Percentiles rank a stretch among this genome's conserved stretches.
Conservation (phyloP, 1,140 invertebrate species). For the Telenomus remus region DNA sequence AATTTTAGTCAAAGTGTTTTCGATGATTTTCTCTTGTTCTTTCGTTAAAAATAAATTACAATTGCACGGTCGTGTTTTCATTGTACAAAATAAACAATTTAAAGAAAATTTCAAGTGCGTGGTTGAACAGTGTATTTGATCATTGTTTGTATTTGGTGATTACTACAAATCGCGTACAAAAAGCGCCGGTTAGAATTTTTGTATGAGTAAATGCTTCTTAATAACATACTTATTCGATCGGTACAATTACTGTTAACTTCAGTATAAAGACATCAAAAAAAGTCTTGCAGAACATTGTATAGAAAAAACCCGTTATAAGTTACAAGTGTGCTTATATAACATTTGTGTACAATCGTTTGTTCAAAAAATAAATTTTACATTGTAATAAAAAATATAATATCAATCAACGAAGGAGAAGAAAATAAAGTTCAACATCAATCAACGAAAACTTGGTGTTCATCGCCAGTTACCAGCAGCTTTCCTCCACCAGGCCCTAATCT, state of each 20-base stretch:
- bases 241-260: no score
- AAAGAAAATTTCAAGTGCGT: no score
- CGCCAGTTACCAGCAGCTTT: constrained; percentile 43
- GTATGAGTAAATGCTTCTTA: constrained; percentile 9
- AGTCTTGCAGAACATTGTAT: background rate
- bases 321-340: constrained; percentile 4
- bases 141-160: constrained; percentile 5
- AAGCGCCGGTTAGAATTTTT: background rate
- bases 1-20: no score
- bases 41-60: no score
- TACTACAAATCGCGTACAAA: constrained; percentile 15
- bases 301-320: background rate
- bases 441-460: constrained; percentile 18
- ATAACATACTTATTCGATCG: background rate
- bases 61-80: no score
- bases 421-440: background rate
- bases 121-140: no score
- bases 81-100: no score
- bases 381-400: background rate
- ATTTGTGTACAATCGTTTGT: no score
- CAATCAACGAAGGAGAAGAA: background rate
- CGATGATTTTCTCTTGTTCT: no score
- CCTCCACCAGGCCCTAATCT: constrained; percentile 6
- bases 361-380: background rate
- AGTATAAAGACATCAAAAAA: constrained; percentile 1